A percentile compares a stretch with the other conserved stretches of the same genome.
These are phyloP conservation scores for Listrodromus nycthemerus DNA, from an alignment of 2,888 invertebrate genomes.

Conservation along the genomic window DNA sequence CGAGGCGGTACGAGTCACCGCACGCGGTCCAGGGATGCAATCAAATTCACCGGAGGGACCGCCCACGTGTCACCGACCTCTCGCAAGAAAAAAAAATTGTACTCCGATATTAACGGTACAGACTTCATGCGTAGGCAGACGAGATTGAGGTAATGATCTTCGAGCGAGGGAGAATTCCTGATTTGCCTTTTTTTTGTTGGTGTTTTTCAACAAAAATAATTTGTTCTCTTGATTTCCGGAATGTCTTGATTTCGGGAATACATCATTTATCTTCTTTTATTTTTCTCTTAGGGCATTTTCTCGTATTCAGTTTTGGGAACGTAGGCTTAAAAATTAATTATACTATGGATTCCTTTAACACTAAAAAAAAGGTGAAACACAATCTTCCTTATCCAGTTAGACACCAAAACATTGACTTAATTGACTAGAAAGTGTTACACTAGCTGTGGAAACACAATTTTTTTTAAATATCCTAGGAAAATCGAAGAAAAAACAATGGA, in stretches of 20 bases:
- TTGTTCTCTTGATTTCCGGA: neutral
- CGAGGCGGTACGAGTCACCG: slow-evolving; percentile 25
- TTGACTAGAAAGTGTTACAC: neutral
- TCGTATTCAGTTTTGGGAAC: neutral
- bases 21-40: slow-evolving; percentile 34
- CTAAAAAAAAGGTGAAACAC: no score
- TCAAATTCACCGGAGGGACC: slow-evolving; percentile 47
- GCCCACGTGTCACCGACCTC: slow-evolving; percentile 61
- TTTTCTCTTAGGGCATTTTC: neutral
- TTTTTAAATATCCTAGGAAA: neutral
- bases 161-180: neutral
- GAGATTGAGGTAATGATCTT: slow-evolving; percentile 21
- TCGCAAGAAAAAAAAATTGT: slow-evolving; percentile 17
- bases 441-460: neutral
- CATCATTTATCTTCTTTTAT: slow-evolving; percentile 24
- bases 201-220: neutral
- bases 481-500: slow-evolving; percentile 10
- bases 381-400: no score
- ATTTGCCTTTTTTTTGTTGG: neutral
- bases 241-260: neutral
- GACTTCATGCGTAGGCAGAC: neutral
- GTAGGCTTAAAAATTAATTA: neutral
- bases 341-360: no score
- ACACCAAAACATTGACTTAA: neutral
- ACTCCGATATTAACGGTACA: slow-evolving; percentile 50